phyloP scores from a whole-genome alignment of 2,797 vertebrate genomes.

The Staurois parvus region DNA sequence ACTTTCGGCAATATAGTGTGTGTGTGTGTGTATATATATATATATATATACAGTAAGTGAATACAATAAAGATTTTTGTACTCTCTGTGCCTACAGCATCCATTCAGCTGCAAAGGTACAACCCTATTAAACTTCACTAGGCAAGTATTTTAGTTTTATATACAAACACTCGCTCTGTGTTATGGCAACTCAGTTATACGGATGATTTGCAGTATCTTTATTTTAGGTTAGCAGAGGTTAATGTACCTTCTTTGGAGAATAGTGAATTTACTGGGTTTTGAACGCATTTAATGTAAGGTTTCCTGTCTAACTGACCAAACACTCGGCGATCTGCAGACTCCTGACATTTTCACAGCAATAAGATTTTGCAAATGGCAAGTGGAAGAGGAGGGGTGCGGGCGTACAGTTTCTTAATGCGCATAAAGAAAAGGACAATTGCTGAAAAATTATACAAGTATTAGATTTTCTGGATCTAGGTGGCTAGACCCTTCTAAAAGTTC shows the following conservation, averaged over 20 bases:
- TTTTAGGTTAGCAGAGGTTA: slow-evolving; percentile 25
- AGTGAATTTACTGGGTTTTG: slow-evolving; percentile 15
- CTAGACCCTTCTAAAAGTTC: not conserved
- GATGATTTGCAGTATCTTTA: slow-evolving; percentile 28
- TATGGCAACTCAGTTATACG: not conserved
- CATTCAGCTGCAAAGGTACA: no score
- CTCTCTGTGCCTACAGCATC: no score
- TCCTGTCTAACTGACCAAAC: slow-evolving; percentile 45
- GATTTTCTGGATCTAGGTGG: not conserved
- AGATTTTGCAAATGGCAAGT: slow-evolving; percentile 37
- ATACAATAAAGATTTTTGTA: not conserved
- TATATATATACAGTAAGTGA: no score
- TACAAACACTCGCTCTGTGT: not conserved
- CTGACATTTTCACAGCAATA: slow-evolving; percentile 51
- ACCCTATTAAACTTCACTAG: no score
- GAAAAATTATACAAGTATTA: slow-evolving; percentile 22
- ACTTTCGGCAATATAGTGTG: no score
- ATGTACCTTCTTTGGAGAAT: slow-evolving; percentile 7
- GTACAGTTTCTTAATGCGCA: not conserved
- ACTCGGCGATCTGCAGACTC: slow-evolving; percentile 25
- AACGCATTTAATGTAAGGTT: slow-evolving; percentile 29
- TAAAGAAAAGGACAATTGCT: slow-evolving; percentile 9
- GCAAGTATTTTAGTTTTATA: not conserved
- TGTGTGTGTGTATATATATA: no score
- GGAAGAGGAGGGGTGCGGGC: not conserved